Base-by-base conservation (phyloP, 1,140 invertebrate genomes). In the Lucilia sericata region DNA sequence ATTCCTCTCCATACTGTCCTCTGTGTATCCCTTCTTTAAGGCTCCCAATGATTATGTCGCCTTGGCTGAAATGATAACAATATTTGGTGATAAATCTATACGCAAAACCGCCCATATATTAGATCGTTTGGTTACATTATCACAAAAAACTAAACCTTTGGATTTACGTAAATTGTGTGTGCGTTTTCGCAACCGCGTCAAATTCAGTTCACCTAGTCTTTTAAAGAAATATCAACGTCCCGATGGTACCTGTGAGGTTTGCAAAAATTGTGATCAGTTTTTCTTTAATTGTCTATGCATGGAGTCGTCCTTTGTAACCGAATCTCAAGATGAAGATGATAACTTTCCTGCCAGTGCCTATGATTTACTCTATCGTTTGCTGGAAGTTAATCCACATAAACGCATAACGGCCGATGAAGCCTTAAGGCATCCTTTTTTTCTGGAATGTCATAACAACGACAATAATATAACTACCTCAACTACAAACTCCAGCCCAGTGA, bases 291-390 rank as follows among this genome's bases (percentile, higher is more conserved):
- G 90, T 60, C 84, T 91, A 25, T 91, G 90, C 83, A 84, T 87
- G 55, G 87, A 90, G 13, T 86, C 86, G 14, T 80, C 82, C 8
- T 89, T 87, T 25, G 82, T 85, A n/a, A 87, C 86, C 5, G 88
- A 90, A 78, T 87, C 88, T 0, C 82, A 88, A n/a, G 88, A 88
- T 25, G 82, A 60, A n/a, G 88, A 88, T 81, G 90, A 91, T 76
- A 87, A 86, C 17, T 91, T 90, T 83, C 90, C 90, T 17, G 74
- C 84, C 5, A 89, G 87, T 75, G 99, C 99, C 55, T 99, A 99
- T 92, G 99, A 99, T 92, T 95, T 99, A 86, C 99, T 99, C 91
- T 98, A 99, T 92, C 97, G 98, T 92, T 99, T 99, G 97, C 93
- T 99, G 87, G 99, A 98, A 85, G 97, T 99, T 21, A 99, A 99